A percentile compares a stretch with the other conserved stretches of the same genome.
phyloP scores from a whole-genome alignment of 1,140 invertebrate genomes.

The Drosophila quadrilineata region DNA sequence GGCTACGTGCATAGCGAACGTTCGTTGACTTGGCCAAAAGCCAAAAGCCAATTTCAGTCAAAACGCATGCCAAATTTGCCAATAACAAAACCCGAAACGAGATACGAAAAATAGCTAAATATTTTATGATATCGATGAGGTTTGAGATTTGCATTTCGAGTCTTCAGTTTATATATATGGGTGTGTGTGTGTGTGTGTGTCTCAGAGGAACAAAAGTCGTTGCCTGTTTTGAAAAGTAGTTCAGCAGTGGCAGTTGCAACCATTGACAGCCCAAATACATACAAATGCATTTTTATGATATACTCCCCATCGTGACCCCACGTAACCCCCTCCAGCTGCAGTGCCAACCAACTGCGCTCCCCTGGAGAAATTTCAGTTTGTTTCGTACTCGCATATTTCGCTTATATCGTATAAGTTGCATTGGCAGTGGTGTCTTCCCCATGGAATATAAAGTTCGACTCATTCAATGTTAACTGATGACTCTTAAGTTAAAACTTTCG shows the following conservation, averaged over 20 bases:
- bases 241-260: constrained; percentile 55
- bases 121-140: constrained; percentile 75
- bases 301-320: constrained; percentile 27
- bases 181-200: too few relatives aligned
- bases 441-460: constrained; percentile 15
- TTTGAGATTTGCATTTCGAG: not conserved
- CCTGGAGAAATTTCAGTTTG: constrained; percentile 36
- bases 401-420: not conserved
- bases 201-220: not conserved
- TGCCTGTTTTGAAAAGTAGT: constrained; percentile 50
- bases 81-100: constrained; percentile 72
- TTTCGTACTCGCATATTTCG: constrained; percentile 21
- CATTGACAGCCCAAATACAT: constrained; percentile 66
- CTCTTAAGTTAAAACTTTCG: constrained; percentile 22
- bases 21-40: constrained; percentile 67
- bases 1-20: constrained; percentile 24
- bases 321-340: constrained; percentile 11
- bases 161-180: too few relatives aligned
- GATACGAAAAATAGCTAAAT: constrained; percentile 75
- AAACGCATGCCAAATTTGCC: constrained; percentile 75
- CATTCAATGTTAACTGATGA: constrained; percentile 28
- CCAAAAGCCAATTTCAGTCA: constrained; percentile 70
- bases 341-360: too few relatives aligned
- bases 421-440: not conserved
- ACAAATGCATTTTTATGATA: constrained; percentile 55